Base-by-base conservation (phyloP, 2,888 invertebrate species). In the Dryococelus australis region DNA sequence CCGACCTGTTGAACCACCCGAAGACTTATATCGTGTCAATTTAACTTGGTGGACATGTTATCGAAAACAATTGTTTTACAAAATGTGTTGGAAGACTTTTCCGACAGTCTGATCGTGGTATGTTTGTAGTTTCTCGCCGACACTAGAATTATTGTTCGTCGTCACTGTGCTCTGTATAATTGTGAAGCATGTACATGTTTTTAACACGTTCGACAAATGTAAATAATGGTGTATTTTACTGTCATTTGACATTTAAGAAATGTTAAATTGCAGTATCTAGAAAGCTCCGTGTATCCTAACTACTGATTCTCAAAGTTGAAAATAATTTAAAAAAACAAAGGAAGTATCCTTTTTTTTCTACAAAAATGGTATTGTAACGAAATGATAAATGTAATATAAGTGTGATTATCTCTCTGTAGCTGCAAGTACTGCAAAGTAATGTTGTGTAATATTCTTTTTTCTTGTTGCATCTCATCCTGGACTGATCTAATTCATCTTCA, bases 401-500 rank as follows among this genome's bases (percentile, higher is more conserved):
- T 65, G 65, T 65, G 65, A 65, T 65, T 65, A 65, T 65, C 65
- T 65, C 65, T 65, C 65, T 65, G 65, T 65, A 65, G 65, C 16
- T 65, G 65, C 65, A 65, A 65, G 65, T 65, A n/a, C 65, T 65
- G n/a, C 65, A 65, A 65, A 65, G 65, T 65, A 65, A 65, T 16
- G 65, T 65, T 65, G 65, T 88, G 88, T 88, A 88, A 88, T 87
- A 86, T 87, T 89, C 88, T 87, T 89, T 88, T 89, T 88, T 65
- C 65, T 65, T 65, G 65, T 24, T 65, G 86, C 89, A 89, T 87
- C 88, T 86, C 87, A 65, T 65, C n/a, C 87, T 89, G 89, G 88
- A 89, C 89, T 89, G 89, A 89, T 88, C 88, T 87, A 88, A 85
- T 87, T 83, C 85, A 88, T 88, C 47, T 47, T 87, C 89, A 89